Evolutionary conservation across 2,113 vertebrate genomes (phyloP).

Genomic region (Orycteropus afer): DNA sequence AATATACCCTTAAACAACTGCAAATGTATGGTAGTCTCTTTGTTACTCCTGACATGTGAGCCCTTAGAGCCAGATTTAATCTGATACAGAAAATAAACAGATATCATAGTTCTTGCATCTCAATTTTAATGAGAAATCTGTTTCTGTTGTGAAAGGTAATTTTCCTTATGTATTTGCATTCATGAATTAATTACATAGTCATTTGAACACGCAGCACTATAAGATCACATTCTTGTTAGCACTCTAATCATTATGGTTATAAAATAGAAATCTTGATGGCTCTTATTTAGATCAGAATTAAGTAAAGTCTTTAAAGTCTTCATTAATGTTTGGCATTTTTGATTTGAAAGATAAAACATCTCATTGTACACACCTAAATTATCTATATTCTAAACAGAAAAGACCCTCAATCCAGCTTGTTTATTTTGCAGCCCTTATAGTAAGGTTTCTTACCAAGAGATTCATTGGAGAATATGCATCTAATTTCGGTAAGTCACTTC

Average conservation of each 20-base stretch:
- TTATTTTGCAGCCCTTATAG: constrained; percentile 88
- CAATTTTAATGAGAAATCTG: not conserved
- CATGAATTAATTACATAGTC: not conserved
- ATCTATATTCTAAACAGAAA: not conserved
- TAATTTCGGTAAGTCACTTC: constrained; percentile 86
- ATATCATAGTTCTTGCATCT: not conserved
- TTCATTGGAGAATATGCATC: constrained; percentile 93
- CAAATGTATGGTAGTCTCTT: not conserved
- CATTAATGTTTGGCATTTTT: not conserved
- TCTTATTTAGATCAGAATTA: not conserved
- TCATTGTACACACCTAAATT: not conserved
- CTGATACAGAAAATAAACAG: not conserved
- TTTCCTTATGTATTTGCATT: not conserved
- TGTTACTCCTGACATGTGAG: not conserved
- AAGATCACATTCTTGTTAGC: not conserved
- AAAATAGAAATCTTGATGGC: not conserved
- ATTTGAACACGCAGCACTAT: not conserved
- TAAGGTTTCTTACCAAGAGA: constrained; percentile 90
- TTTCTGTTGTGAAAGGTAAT: not conserved
- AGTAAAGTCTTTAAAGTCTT: not conserved
- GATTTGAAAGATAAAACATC: not conserved
- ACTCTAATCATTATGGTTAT: not conserved
- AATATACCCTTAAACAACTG: not conserved
- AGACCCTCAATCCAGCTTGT: not conserved
- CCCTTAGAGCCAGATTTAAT: not conserved